Base-by-base conservation (phyloP, 1,140 invertebrate species). In the Drosophila tristis region DNA sequence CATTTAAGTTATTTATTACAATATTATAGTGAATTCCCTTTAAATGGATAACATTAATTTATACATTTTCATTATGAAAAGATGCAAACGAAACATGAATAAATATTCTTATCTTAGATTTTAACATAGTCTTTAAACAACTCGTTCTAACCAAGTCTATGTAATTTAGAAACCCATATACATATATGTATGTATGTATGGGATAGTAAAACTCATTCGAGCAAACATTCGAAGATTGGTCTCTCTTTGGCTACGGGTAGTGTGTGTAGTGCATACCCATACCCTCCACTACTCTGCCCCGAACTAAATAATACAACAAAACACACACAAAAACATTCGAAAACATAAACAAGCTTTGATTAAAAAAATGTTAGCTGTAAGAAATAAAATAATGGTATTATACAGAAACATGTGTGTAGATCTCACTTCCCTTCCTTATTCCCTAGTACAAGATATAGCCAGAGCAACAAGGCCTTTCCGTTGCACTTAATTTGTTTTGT, bases 71-170 rank as follows among this genome's bases (percentile, higher is more conserved):
- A 56, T 63, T 71, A 31, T 25, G 56, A 8, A 55, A 20, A 55
- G 25, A 58, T 26, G 39, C 15, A 55, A 42, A 44, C 7, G 6
- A 54, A 43, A 51, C 29, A 54, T 59, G 45, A 43, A n/a, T 7
- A 42, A 51, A 50, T 50, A 76, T 11, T 74, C 26, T 63, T 56
- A 68, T 54, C 7, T 51, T 61, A 47, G 11, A 13, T 25, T 68
- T 35, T 31, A 87, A 80, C 54, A 48, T 39, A 85, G 73, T 49
- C 64, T 81, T 47, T 87, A 81, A 26, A 76, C 73, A 59, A 75
- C 56, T 39, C 76, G 78, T 50, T 78, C 82, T 49, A 78, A 74
- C 48, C 82, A 70, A 57, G 25, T 70, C 51, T 70, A 70, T 70
- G 68, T 70, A 68, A 70, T 49, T 58, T 68, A 70, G 45, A 68